Evolutionary conservation across 2,888 invertebrate genomes (phyloP).

Genomic region (Cheilosia soror): DNA sequence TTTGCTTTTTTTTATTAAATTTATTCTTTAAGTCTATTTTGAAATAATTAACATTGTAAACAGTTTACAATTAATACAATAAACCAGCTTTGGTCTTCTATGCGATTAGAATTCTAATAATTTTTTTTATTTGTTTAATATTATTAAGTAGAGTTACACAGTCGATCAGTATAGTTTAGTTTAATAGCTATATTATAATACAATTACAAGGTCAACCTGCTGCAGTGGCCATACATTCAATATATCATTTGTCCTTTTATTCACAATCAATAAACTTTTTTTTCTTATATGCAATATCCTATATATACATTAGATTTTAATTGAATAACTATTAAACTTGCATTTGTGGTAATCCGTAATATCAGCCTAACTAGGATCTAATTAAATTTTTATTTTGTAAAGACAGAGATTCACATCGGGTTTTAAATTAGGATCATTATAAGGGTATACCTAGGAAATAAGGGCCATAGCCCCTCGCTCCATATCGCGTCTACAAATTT

Average conservation of each 20-base stretch:
- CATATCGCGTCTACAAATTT: conserved; percentile 15
- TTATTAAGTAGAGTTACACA: conserved; percentile 64
- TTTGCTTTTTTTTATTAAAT: conserved; percentile 56
- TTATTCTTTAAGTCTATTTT: conserved; percentile 58
- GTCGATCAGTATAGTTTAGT: conserved; percentile 51
- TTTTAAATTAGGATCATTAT: conserved; percentile 27
- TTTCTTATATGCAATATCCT: conserved; percentile 1
- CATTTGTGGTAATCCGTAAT: conserved; percentile 32
- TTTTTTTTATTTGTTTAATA: conserved; percentile 32
- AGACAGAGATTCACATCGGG: conserved; percentile 52
- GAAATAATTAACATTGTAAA: conserved; percentile 70
- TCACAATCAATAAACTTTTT: conserved; percentile 59
- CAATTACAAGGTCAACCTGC: conserved; percentile 49
- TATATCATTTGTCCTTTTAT: conserved; percentile 29
- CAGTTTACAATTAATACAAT: conserved; percentile 64
- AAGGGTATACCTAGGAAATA: conserved; percentile 16
- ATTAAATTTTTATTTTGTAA: conserved; percentile 23
- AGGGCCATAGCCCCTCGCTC: not conserved
- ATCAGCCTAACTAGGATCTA: conserved; percentile 70
- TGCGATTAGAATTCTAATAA: conserved; percentile 52
- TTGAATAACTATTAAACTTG: conserved; percentile 57
- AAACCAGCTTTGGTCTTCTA: conserved; percentile 70
- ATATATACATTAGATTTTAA: conserved; percentile 43
- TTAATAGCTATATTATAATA: conserved; percentile 55
- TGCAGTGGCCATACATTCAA: conserved; percentile 46